Base-by-base conservation (phyloP, 2,888 invertebrate genomes). In the Tetragonisca angustula region DNA sequence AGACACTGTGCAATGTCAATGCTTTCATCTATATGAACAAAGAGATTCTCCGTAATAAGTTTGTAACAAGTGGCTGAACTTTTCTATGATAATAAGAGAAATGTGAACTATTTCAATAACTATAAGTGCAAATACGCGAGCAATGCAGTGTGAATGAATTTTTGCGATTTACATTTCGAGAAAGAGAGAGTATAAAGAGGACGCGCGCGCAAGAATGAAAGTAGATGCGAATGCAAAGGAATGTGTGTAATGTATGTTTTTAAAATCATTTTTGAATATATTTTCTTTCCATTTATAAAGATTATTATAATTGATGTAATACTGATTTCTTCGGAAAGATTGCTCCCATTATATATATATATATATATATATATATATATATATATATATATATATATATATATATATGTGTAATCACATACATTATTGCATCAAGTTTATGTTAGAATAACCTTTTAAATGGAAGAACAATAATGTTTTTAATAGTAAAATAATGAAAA, bases 1-100 rank as follows among this genome's bases (percentile, higher is more conserved):
- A 65, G 64, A 76, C 49, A 78, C 70, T 80, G 87, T 86, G 84
- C 82, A 86, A 81, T 87, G 87, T 86, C 76, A 79, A 77, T 83
- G 74, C 72, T 87, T 87, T 77, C 82, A 69, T 86, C 69, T 85
- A 52, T 62, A 73, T 43, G 43, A 59, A 76, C 50, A 50, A 68
- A 50, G 54, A 88, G 67, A 76, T 62, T 83, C 76, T 79, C 73
- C 78, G 24, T 50, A 81, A 81, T 74, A 76, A 70, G 56, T 81
- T 87, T 82, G 84, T 87, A 75, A 64, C 65, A 72, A 72, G 70
- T 73, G 81, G 77, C 65, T 64, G 72, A 81, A 86, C 50, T 83
- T 85, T 84, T 84, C 74, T 81, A 85, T 84, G 80, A 74, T 75
- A 84, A 72, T 59, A 70, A 64, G 64, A 71, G 59, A 71, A 68